Conservation (phyloP, 2,888 invertebrate species). For the Chloroclysta siterata region DNA sequence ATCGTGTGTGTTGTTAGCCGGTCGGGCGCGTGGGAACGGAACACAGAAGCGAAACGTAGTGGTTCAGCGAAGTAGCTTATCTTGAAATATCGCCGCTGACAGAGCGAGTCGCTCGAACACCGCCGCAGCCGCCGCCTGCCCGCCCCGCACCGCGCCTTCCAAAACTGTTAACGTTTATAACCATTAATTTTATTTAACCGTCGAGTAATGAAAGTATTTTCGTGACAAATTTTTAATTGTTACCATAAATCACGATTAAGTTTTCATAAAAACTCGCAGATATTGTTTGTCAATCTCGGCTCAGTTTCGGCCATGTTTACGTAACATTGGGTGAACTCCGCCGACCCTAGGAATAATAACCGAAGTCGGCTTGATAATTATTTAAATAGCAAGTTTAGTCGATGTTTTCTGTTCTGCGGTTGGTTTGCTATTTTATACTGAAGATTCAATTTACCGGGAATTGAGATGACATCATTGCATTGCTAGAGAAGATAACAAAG, state of each 20-base stretch:
- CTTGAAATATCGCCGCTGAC: conserved; percentile 76
- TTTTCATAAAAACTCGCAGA: conserved; percentile 34
- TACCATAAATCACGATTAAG: conserved; percentile 44
- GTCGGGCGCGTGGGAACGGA: conserved; percentile 67
- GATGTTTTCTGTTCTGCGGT: conserved; percentile 53
- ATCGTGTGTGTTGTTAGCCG: conserved; percentile 43
- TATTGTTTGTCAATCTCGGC: conserved; percentile 43
- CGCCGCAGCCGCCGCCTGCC: conserved; percentile 16
- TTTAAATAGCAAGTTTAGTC: conserved; percentile 56
- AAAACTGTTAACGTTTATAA: conserved; percentile 64
- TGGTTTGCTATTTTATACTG: conserved; percentile 49
- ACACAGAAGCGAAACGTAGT: conserved; percentile 55
- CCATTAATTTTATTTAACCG: conserved; percentile 66
- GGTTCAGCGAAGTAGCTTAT: conserved; percentile 65
- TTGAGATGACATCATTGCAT: conserved; percentile 55
- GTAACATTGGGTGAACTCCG: conserved; percentile 50
- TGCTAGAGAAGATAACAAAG: conserved; percentile 28
- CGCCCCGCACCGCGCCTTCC: conserved; percentile 45
- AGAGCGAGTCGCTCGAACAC: conserved; percentile 57
- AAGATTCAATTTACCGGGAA: conserved; percentile 49
- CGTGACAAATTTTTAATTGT: conserved; percentile 52
- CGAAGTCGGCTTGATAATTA: conserved; percentile 57
- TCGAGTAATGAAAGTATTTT: conserved; percentile 53
- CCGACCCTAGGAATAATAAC: conserved; percentile 47
- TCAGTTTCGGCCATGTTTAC: conserved; percentile 46